Base-by-base conservation (phyloP, 2,113 vertebrate species). In the Nothocercus julius region DNA sequence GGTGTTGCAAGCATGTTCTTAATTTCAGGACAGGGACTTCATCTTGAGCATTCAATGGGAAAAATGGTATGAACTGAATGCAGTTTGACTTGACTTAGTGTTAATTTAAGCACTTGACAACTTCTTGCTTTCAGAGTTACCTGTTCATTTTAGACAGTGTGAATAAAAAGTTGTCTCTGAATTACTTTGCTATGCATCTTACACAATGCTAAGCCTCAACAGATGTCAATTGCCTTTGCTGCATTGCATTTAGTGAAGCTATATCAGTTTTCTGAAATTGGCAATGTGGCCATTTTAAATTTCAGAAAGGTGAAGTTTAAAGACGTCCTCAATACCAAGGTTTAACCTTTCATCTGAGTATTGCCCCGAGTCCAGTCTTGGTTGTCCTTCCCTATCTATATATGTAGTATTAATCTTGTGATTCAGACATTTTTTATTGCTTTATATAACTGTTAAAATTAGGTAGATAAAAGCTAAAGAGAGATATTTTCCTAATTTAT, bases 181-280 rank as follows among this genome's bases (percentile, higher is more conserved):
- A 79, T 0, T 0, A 58, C 84, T 66, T 45, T 58, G 40, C 13
- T 68, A 32, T 94, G 85, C 53, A 49, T 76, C 30, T 82, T 38
- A 17, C 44, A 76, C 24, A 76, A 54, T 66, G 51, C 38, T 58
- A 70, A 90, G 6, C 16, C 42, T 64, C 5, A 0, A 28, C 73
- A 87, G 58, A 56, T 58, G 73, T 76, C 87, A 94, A 66, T 87
- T 76, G 14, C 16, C 70, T 92, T 95, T 93, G 44, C 69, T 94
- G 32, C 47, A 19, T 8, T 84, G 58, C 93, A 90, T 90, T 92
- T 30, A 61, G 38, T 78, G 76, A 88, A 86, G 69, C 42, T 62
- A 19, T 90, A 54, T 72, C 80, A 74, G 38, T 95, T 88, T 94
- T 86, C 81, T 42, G 25, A 51, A 42, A 9, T 25, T 93, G 62